Conservation (phyloP, 2,113 vertebrate species). For the Ginglymostoma cirratum region DNA sequence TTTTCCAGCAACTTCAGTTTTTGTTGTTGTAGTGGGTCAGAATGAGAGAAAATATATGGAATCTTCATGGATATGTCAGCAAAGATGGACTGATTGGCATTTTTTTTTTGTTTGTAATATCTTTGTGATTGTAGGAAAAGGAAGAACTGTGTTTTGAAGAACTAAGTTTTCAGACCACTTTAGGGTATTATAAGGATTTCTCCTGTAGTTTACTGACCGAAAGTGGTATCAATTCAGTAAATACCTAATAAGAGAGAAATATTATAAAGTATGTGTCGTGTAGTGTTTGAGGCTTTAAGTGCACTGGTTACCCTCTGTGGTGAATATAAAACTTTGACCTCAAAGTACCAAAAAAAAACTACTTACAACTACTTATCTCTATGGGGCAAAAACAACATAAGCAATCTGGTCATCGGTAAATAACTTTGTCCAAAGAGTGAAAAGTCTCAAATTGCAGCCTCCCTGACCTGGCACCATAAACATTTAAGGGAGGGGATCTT, state of each 20-base stretch:
- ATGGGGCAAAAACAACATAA: background rate
- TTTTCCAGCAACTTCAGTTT: too few species aligned
- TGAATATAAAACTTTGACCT: constrained; percentile 4
- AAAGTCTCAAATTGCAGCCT: background rate
- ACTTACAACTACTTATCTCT: background rate
- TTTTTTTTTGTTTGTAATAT: background rate
- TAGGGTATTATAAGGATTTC: background rate
- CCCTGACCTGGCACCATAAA: background rate
- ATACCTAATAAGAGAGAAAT: background rate
- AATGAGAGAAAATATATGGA: background rate
- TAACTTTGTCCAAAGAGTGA: background rate
- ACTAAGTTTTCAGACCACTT: background rate
- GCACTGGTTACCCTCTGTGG: background rate
- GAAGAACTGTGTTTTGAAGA: background rate
- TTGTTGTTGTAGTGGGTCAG: background rate
- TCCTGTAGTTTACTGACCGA: background rate
- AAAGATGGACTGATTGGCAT: background rate
- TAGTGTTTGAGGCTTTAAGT: background rate
- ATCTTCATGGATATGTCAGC: background rate
- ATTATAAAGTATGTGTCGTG: background rate
- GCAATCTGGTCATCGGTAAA: background rate
- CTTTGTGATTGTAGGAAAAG: background rate
- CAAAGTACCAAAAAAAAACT: background rate
- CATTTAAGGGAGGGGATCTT: background rate
- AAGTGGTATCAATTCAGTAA: background rate